Evolutionary conservation across 2,888 invertebrate genomes (phyloP).

Genomic region (Linnaemya tessellans): DNA sequence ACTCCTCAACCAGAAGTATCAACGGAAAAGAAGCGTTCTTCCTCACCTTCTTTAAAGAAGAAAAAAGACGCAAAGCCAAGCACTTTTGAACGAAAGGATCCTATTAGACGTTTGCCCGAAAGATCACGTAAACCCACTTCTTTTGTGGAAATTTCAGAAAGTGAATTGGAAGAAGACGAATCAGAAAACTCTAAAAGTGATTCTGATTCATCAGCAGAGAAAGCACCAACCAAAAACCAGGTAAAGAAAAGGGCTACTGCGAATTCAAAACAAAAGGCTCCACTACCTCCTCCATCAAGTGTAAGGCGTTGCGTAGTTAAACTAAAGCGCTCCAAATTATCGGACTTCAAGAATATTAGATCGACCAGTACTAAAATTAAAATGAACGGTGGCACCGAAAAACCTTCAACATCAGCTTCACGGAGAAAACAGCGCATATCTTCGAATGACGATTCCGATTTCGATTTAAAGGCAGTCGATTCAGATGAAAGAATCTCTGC

Average conservation of each 20-base stretch:
- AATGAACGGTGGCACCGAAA: slow-evolving; percentile 70
- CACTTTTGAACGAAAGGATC: background rate
- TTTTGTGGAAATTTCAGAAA: slow-evolving; percentile 77
- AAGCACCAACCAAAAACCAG: background rate
- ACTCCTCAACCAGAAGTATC: background rate
- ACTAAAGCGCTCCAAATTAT: slow-evolving; percentile 56
- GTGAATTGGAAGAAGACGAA: slow-evolving; percentile 65
- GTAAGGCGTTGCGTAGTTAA: slow-evolving; percentile 63
- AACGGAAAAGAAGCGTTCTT: background rate
- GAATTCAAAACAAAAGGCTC: slow-evolving; percentile 15
- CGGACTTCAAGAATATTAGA: slow-evolving; percentile 54
- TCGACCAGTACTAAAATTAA: slow-evolving; percentile 34
- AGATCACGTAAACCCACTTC: slow-evolving; percentile 74
- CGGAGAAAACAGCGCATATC: slow-evolving; percentile 29
- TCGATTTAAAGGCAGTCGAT: slow-evolving; percentile 51
- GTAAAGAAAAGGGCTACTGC: slow-evolving; percentile 4
- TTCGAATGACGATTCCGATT: slow-evolving; percentile 71
- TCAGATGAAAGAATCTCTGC: slow-evolving; percentile 71
- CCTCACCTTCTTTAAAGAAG: slow-evolving; percentile 51
- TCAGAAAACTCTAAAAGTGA: background rate
- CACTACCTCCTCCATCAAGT: slow-evolving; percentile 46
- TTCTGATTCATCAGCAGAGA: slow-evolving; percentile 35
- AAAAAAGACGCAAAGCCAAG: background rate
- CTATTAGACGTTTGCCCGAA: slow-evolving; percentile 70
- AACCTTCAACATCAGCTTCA: slow-evolving; percentile 69